phyloP scores from a whole-genome alignment of 2,888 invertebrate species.

The Lasioglossum malachurum region DNA sequence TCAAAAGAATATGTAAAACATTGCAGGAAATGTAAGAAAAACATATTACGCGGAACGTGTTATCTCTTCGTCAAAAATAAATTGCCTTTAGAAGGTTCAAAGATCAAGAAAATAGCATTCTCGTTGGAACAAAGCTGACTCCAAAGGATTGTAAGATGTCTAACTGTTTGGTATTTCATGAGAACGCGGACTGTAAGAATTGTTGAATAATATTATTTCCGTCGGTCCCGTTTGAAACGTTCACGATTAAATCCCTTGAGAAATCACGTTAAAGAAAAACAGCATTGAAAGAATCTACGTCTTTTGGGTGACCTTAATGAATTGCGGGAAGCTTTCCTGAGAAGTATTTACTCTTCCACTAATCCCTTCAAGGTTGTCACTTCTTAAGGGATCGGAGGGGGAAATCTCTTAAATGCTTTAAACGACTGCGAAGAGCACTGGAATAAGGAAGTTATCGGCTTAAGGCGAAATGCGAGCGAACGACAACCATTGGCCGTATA shows the following conservation, averaged over 20 bases:
- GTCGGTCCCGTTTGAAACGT: slow-evolving; percentile 10
- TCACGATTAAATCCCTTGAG: neutral
- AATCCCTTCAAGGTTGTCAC: slow-evolving; percentile 56
- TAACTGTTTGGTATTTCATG: neutral
- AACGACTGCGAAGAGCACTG: slow-evolving; percentile 58
- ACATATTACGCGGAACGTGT: neutral
- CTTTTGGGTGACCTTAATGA: slow-evolving; percentile 24
- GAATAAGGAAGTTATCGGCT: slow-evolving; percentile 74
- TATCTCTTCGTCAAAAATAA: neutral
- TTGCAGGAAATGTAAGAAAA: neutral
- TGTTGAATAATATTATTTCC: neutral
- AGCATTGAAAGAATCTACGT: slow-evolving; percentile 11
- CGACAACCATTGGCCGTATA: slow-evolving; percentile 39
- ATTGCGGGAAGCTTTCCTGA: slow-evolving; percentile 41
- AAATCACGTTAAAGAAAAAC: slow-evolving; percentile 15
- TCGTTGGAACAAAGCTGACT: neutral
- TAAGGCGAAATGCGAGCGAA: slow-evolving; percentile 50
- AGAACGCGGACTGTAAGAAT: neutral
- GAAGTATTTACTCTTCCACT: slow-evolving; percentile 50
- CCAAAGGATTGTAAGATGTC: neutral
- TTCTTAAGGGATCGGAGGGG: slow-evolving; percentile 44
- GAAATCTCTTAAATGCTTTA: slow-evolving; percentile 67
- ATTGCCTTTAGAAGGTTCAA: neutral
- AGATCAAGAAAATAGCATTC: neutral
- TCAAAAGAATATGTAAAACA: too few relatives aligned